Evolutionary conservation across 2,888 invertebrate genomes (phyloP).

Genomic region (Tigriopus californicus): DNA sequence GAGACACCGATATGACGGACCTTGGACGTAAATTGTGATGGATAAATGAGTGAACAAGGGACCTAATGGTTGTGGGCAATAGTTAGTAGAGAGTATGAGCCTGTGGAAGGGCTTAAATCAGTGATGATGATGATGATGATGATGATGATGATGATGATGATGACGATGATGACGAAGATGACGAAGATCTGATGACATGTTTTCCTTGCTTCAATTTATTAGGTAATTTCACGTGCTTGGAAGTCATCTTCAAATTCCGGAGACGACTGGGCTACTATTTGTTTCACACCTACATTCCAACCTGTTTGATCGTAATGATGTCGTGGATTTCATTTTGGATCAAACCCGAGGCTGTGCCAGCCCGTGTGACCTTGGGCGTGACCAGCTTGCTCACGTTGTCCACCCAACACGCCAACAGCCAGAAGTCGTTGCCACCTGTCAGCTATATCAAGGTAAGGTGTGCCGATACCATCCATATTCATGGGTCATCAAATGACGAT

Average conservation of each 20-base stretch:
- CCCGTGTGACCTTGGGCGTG: constrained; percentile 21
- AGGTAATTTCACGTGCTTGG: constrained; percentile 81
- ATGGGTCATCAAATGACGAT: no score
- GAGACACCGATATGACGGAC: no score
- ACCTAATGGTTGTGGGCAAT: no score
- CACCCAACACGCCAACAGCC: constrained; percentile 21
- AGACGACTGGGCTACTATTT: constrained; percentile 73
- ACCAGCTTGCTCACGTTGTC: constrained; percentile 22
- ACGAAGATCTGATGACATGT: no score
- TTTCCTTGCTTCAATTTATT: constrained; percentile 21
- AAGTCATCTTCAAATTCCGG: constrained; percentile 72
- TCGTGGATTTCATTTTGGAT: constrained; percentile 36
- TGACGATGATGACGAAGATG: no score
- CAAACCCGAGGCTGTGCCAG: constrained; percentile 21
- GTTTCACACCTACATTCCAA: constrained; percentile 83
- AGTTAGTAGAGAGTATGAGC: no score
- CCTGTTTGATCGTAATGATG: constrained; percentile 84
- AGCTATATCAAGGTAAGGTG: constrained; percentile 21
- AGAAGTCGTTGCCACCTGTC: constrained; percentile 21
- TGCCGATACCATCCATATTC: no score
- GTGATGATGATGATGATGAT: no score
- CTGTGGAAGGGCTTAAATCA: no score
- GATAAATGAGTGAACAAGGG: no score
- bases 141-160: no score
- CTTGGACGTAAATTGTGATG: no score